Conservation (phyloP, 2,113 vertebrate genomes). For the Nothocercus julius region DNA sequence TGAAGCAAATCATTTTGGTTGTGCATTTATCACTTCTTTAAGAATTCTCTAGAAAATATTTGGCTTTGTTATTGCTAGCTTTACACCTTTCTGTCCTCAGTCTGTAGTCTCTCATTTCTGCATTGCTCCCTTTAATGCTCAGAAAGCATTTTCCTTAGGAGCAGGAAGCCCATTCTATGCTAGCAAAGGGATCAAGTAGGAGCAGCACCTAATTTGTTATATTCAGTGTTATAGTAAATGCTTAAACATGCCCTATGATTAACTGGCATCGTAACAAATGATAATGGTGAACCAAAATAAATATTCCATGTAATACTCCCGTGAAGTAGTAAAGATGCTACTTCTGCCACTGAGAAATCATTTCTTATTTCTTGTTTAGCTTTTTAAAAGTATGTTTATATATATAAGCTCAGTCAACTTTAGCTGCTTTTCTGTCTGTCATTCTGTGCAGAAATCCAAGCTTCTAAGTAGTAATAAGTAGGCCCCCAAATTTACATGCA, state of each 20-base stretch:
- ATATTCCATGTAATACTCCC: background rate
- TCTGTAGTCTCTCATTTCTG: background rate
- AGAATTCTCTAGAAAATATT: background rate
- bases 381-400: background rate
- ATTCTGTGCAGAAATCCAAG: background rate
- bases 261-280: background rate
- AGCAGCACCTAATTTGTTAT: background rate
- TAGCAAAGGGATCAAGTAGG: background rate
- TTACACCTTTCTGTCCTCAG: background rate
- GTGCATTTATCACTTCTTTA: background rate
- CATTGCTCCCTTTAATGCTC: background rate
- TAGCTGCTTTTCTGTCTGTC: background rate
- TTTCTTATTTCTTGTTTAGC: background rate
- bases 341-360: background rate
- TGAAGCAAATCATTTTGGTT: background rate
- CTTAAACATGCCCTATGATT: background rate
- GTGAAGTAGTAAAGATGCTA: background rate
- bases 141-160: background rate
- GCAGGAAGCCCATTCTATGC: background rate
- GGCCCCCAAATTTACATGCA: background rate
- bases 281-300: background rate
- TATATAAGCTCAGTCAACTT: background rate
- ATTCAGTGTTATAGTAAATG: background rate
- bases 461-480: background rate
- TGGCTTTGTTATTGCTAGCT: background rate